These are phyloP conservation scores for Chloroceryle aenea DNA, from an alignment of 2,113 vertebrate species.

Conservation along the genomic window DNA sequence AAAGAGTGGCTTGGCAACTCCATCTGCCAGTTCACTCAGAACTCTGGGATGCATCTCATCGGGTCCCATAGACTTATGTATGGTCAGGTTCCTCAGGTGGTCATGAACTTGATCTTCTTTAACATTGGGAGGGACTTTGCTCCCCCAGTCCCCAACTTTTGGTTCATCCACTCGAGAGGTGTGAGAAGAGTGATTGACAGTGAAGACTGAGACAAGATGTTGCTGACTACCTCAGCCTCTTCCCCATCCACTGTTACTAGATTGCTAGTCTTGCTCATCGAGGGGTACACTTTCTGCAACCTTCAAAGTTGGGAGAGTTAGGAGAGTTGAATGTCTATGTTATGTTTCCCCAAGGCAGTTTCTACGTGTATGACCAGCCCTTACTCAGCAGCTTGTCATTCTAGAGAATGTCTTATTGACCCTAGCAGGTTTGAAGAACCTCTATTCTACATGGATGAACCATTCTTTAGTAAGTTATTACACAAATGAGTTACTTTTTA, in stretches of 20 bases:
- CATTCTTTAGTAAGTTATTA: not conserved
- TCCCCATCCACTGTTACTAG: not conserved
- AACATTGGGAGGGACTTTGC: not conserved
- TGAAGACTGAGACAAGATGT: not conserved
- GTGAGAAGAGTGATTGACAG: not conserved
- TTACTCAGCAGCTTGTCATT: not conserved
- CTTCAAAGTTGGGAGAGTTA: not conserved
- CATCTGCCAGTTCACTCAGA: not conserved
- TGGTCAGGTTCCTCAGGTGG: not conserved
- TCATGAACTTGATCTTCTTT: not conserved
- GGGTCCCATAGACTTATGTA: not conserved
- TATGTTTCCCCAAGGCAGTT: not conserved
- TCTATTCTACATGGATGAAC: not conserved
- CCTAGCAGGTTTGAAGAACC: not conserved
- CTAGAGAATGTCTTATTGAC: not conserved
- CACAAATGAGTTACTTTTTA: not conserved
- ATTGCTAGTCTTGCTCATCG: not conserved
- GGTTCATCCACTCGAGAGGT: accelerated
- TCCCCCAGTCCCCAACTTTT: not conserved
- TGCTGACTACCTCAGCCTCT: not conserved
- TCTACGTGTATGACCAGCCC: not conserved
- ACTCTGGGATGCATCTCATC: not conserved
- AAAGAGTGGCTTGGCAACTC: not conserved
- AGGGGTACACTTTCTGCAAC: not conserved
- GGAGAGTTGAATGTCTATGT: not conserved